Evolutionary conservation across 2,113 vertebrate genomes (phyloP).

Genomic region (Scalopus aquaticus): DNA sequence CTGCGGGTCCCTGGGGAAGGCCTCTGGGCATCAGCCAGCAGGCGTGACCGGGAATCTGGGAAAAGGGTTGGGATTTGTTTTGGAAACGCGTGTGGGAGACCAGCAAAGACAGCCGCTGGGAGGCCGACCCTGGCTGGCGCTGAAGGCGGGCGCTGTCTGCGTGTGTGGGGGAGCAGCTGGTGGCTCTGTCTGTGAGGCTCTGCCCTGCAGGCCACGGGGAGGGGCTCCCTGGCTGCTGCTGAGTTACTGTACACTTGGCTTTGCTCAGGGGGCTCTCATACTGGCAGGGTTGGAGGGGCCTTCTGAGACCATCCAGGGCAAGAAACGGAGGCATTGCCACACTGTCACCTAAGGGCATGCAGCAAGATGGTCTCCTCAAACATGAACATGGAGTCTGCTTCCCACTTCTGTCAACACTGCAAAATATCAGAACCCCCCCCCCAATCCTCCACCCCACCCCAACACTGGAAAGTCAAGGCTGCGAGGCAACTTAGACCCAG

Average conservation of each 20-base stretch:
- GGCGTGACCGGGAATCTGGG: background rate
- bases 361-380: too few relatives aligned
- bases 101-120: background rate
- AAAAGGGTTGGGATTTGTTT: background rate
- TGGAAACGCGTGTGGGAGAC: background rate
- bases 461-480: background rate
- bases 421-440: fast-evolving
- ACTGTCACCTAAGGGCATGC: background rate
- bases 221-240: background rate
- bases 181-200: background rate
- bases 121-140: background rate
- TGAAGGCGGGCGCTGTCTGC: too few relatives aligned
- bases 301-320: background rate
- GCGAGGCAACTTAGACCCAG: background rate
- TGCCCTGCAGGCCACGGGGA: background rate
- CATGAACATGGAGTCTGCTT: background rate
- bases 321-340: background rate
- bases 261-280: background rate
- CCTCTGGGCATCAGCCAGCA: background rate
- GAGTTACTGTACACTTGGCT: fast-evolving
- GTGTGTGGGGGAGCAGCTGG: background rate
- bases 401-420: background rate
- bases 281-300: background rate
- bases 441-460: too few relatives aligned
- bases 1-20: background rate